Evolutionary conservation across 2,888 invertebrate genomes (phyloP).

Genomic region (Ophraella communa): DNA sequence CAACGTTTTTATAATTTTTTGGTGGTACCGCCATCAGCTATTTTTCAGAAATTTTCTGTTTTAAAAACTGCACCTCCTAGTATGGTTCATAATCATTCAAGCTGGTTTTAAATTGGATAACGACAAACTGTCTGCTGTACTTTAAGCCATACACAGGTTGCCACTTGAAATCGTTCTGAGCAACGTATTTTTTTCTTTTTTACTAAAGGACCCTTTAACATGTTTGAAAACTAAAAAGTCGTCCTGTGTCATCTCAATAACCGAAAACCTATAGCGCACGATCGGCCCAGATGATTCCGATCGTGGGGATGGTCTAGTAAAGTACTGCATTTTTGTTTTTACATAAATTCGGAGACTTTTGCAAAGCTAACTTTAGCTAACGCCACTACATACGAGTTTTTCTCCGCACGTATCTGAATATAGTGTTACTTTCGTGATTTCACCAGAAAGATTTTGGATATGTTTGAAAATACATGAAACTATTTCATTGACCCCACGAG

Average conservation of each 20-base stretch:
- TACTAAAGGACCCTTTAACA: too few species aligned
- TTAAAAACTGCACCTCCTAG: constrained; percentile 6
- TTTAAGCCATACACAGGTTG: constrained; percentile 7
- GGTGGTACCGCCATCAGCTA: too few species aligned
- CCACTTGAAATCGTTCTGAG: not conserved
- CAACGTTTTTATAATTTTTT: not conserved
- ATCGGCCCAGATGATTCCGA: not conserved
- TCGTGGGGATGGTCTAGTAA: not conserved
- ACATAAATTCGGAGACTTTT: too few species aligned
- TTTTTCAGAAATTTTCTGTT: constrained; percentile 1
- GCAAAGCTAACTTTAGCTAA: too few species aligned
- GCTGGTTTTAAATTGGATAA: constrained; percentile 8
- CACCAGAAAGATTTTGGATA: too few species aligned
- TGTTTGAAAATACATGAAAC: too few species aligned
- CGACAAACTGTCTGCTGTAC: constrained; percentile 4
- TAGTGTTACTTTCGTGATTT: too few species aligned
- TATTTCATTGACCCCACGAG: too few species aligned
- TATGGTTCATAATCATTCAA: constrained; percentile 2
- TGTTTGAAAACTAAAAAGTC: too few species aligned
- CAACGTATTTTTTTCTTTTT: not conserved
- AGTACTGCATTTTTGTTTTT: not conserved
- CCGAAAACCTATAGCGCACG: not conserved
- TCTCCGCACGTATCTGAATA: too few species aligned
- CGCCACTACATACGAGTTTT: too few species aligned
- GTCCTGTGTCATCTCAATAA: not conserved